Base-by-base conservation (phyloP, 2,888 invertebrate genomes). In the Osedax frankpressi region DNA sequence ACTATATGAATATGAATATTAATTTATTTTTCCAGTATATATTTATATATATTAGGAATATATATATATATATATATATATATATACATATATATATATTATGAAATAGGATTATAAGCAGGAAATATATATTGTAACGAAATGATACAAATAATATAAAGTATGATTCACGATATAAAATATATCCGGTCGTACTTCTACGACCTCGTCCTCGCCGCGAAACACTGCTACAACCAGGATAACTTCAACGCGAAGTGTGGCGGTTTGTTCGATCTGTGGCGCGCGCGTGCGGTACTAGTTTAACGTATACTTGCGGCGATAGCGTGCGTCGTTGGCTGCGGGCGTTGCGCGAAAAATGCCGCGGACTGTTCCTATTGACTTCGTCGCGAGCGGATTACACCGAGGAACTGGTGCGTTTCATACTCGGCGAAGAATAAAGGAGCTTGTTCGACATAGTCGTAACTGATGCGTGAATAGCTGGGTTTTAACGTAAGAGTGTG, bases 381-480 rank as follows among this genome's bases (percentile, higher is more conserved):
- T 90, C 90, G 0, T 90, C 91, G 0, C 87, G 89, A 80, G 86
- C 87, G 2, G 90, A 91, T 81, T 90, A 89, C 84, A 90, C 89
- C 0, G 85, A 88, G 68, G 87, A 89, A 30, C 88, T 89, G 0
- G 89, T 90, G 3, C 84, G 84, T 0, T 86, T 87, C 79, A 87
- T 88, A 0, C 80, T 90, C n/a, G 90, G 90, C 28, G 60, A 71
- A n/a, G 84, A 90, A 76, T 90, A 90, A 90, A 85, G 82, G 70
- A 84, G 87, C 19, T 84, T 88, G 28, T 90, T 90, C 79, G 89
- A 90, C 80, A 83, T 89, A 65, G 86, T 89, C 2, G 81, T 91
- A 0, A 89, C 88, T 77, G 89, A 86, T 82, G 89, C 90, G 0
- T 88, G 88, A 78, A 91, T 91, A 81, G 91, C 91, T 0, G 89